These are phyloP conservation scores for Noctua pronuba DNA, from an alignment of 2,888 invertebrate species.

Conservation along the genomic window DNA sequence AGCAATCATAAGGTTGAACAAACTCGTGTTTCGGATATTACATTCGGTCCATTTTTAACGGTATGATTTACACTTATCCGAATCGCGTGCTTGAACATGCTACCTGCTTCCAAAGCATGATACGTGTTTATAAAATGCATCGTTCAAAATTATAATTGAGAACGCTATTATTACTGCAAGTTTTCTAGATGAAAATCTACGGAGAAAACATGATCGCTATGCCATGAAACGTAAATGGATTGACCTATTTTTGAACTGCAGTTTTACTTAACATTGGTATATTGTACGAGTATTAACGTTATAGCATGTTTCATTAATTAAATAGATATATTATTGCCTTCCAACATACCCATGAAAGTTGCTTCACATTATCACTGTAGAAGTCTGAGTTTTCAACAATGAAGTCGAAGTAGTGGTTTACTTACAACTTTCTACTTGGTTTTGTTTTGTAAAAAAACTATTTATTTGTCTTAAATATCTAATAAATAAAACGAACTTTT, in stretches of 20 bases:
- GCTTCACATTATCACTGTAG: background rate
- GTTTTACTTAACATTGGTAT: slow-evolving; percentile 3
- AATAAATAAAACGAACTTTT: slow-evolving; percentile 2
- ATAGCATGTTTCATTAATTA: background rate
- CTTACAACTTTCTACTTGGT: background rate
- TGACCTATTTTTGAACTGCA: slow-evolving; percentile 23
- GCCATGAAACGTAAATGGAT: slow-evolving; percentile 15
- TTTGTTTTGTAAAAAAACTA: background rate
- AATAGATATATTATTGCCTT: background rate
- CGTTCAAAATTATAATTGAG: slow-evolving; percentile 32
- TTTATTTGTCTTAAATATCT: background rate
- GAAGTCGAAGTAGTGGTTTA: background rate
- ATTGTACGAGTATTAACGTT: background rate
- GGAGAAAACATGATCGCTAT: slow-evolving; percentile 37
- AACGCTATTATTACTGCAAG: slow-evolving; percentile 33
- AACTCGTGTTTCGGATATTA: background rate
- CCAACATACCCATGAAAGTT: background rate
- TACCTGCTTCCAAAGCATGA: slow-evolving; percentile 53
- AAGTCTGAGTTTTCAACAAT: background rate
- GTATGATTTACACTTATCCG: slow-evolving; percentile 17
- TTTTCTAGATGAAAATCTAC: slow-evolving; percentile 50
- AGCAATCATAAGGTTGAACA: background rate
- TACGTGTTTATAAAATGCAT: slow-evolving; percentile 50
- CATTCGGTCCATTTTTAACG: slow-evolving; percentile 7
- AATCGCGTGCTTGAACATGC: slow-evolving; percentile 41